Evolutionary conservation across 2,888 invertebrate genomes (phyloP).

Genomic region (Colostygia pectinataria): DNA sequence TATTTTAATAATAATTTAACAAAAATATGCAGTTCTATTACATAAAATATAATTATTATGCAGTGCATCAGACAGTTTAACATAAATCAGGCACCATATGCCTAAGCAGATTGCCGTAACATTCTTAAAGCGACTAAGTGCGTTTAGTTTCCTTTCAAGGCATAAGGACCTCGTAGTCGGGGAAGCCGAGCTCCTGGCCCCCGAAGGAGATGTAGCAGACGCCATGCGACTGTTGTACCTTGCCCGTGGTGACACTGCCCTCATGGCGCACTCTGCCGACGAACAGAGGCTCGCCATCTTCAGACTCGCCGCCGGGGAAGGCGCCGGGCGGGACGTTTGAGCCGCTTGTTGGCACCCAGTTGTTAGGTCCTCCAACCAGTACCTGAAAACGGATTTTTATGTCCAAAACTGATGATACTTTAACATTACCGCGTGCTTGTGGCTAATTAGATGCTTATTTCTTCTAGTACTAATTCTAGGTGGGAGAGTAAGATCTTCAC

Average conservation of each 20-base stretch:
- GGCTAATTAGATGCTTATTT: too few relatives aligned
- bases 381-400: slow-evolving; percentile 55
- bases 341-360: slow-evolving; percentile 88
- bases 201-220: slow-evolving; percentile 92
- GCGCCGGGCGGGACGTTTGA: slow-evolving; percentile 89
- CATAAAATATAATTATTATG: slow-evolving; percentile 44
- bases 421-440: too few relatives aligned
- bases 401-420: background rate
- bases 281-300: slow-evolving; percentile 91
- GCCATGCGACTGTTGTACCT: slow-evolving; percentile 92
- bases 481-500: too few relatives aligned
- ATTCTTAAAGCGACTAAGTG: slow-evolving; percentile 30
- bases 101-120: slow-evolving; percentile 21
- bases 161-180: slow-evolving; percentile 91
- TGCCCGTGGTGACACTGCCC: slow-evolving; percentile 89
- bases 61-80: slow-evolving; percentile 44
- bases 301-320: slow-evolving; percentile 87
- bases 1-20: slow-evolving; percentile 37
- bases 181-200: slow-evolving; percentile 90
- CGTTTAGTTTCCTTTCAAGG: slow-evolving; percentile 44
- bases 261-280: slow-evolving; percentile 91
- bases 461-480: too few relatives aligned
- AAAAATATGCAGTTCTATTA: slow-evolving; percentile 37
- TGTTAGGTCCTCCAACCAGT: slow-evolving; percentile 83
- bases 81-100: slow-evolving; percentile 38